Percentiles rank a stretch among this genome's conserved stretches.
phyloP scores from a whole-genome alignment of 2,888 invertebrate species.

The Sarcophaga carnaria region DNA sequence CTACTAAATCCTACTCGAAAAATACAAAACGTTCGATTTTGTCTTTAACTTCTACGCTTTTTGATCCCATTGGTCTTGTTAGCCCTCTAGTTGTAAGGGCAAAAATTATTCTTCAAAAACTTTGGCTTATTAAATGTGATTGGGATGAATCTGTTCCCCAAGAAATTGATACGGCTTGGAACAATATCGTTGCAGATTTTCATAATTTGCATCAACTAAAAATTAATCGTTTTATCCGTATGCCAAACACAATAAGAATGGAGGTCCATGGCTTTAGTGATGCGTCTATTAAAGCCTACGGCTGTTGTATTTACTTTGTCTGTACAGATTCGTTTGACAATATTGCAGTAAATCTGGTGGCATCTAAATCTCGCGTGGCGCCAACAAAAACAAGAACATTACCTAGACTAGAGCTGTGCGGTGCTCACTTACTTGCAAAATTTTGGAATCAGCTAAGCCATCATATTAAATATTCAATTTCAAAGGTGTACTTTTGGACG shows the following conservation, averaged over 20 bases:
- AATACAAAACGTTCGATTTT: conserved; percentile 15
- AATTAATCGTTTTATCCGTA: neutral
- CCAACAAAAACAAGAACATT: conserved; percentile 29
- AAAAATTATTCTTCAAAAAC: conserved; percentile 45
- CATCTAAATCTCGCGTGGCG: no score
- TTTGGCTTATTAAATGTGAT: conserved; percentile 38
- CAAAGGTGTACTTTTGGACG: no score
- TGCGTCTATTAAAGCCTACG: no score
- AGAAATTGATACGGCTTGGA: conserved; percentile 34
- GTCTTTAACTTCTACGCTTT: conserved; percentile 31
- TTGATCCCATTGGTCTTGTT: conserved; percentile 48
- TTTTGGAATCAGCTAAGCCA: conserved; percentile 1
- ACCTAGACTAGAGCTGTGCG: conserved; percentile 64
- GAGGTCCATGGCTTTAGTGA: no score
- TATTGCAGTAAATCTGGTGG: no score
- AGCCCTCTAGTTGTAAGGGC: conserved; percentile 38
- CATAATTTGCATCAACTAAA: neutral
- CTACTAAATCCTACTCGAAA: neutral
- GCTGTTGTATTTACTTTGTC: no score
- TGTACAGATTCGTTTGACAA: no score
- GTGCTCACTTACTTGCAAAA: conserved; percentile 58
- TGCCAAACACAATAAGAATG: no score
- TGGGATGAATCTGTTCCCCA: conserved; percentile 56
- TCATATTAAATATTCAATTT: no score
- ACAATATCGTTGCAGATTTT: conserved; percentile 10